Evolutionary conservation across 2,113 vertebrate genomes (phyloP), one percentile per base, ranked within the genome.

Genomic region (Limanda limanda): DNA sequence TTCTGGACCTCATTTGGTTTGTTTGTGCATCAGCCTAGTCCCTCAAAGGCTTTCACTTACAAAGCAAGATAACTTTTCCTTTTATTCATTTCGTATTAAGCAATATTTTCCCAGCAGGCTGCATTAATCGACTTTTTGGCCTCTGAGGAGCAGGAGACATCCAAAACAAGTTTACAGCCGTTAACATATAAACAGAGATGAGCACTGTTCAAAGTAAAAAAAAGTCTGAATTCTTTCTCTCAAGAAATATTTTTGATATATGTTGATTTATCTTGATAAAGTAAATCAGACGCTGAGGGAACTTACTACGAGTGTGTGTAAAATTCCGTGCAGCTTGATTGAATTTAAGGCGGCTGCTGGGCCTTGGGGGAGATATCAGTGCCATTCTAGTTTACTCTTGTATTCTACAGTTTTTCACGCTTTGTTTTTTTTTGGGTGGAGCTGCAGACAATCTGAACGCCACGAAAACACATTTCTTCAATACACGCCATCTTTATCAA

Each of bases 101-200:
- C 25, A 42, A 40, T 20, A 63, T 74, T 63, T 74, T 75, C 14
- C 4, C 20, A 24, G 1, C 1, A 3, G 58, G 61, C 45, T 60
- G 14, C 47, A 40, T 27, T 35, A 6, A 52, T 64, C 35, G 23
- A 60, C 66, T 69, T 81, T n/a, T 69, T 78, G 45, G 17, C 18
- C 20, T 21, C 21, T 15, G 9, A 69, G 27, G 47, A 69, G 52
- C 54, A 48, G 7, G 35, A 48, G 17, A 60, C 60, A 54, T 42
- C n/a, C 24, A 37, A 59, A 66, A 64, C 14, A 37, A 55, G 17
- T n/a, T 56, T 24, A 61, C n/a, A 66, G 51, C 27, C 54, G 20
- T n/a, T 37, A 24, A 55, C 40, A 61, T 3, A 60, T 40, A 42
- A 15, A 31, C 31, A 62, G 4, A 11, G 2, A 72, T 57, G 25